Evolutionary conservation across 2,888 invertebrate species (phyloP).

Genomic region (Crematogaster levior): DNA sequence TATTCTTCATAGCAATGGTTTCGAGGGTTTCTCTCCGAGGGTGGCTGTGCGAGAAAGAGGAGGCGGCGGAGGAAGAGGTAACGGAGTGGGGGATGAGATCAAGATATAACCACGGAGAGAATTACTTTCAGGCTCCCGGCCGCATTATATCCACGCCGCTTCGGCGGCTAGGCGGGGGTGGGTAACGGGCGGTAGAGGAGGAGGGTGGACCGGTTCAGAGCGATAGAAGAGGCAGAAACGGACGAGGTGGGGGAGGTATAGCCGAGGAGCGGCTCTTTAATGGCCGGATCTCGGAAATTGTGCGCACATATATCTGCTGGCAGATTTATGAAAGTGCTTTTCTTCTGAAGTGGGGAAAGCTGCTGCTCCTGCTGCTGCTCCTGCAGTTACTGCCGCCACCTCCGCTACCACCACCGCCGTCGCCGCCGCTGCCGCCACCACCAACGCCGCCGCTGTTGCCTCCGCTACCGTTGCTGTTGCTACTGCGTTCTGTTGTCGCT

Average conservation of each 20-base stretch:
- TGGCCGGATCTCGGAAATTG: slow-evolving; percentile 96
- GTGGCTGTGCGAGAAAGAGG: slow-evolving; percentile 48
- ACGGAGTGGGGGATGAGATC: slow-evolving; percentile 75
- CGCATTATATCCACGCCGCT: slow-evolving; percentile 78
- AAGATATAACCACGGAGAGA: slow-evolving; percentile 83
- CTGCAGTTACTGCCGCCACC: slow-evolving; percentile 72
- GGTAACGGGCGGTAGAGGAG: slow-evolving; percentile 25
- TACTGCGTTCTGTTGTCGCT: slow-evolving; percentile 40
- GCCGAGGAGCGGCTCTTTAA: slow-evolving; percentile 89
- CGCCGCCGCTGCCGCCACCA: slow-evolving; percentile 53
- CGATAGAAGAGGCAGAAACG: slow-evolving; percentile 67
- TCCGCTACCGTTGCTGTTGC: slow-evolving; percentile 71
- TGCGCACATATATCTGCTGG: slow-evolving; percentile 95
- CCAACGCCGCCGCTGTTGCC: slow-evolving; percentile 47
- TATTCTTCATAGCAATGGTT: slow-evolving; percentile 74
- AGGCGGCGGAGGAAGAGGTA: slow-evolving; percentile 41
- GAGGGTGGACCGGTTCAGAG: slow-evolving; percentile 63
- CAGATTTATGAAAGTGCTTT: slow-evolving; percentile 96
- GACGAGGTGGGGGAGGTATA: slow-evolving; percentile 72
- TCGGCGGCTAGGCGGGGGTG: slow-evolving; percentile 69
- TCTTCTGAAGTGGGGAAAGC: slow-evolving; percentile 87
- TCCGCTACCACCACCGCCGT: slow-evolving; percentile 68
- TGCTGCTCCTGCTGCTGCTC: slow-evolving; percentile 77
- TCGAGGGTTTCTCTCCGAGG: slow-evolving; percentile 55
- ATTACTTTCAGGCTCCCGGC: slow-evolving; percentile 79